Conservation (phyloP, 2,797 vertebrate genomes). For the Acanthopagrus latus region DNA sequence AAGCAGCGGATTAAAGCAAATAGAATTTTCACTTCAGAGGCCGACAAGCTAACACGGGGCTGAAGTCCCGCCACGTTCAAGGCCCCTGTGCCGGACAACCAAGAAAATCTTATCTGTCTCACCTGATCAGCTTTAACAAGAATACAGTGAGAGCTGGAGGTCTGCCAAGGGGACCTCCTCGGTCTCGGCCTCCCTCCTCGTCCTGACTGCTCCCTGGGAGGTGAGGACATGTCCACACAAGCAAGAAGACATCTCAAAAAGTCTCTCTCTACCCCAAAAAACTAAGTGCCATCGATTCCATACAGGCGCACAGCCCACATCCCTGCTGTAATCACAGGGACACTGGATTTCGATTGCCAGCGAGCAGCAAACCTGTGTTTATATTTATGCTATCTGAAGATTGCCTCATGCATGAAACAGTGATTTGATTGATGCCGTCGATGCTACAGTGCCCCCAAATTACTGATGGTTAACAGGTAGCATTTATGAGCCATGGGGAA, state of each 20-base stretch:
- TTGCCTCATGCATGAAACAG: neutral
- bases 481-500: conserved; percentile 1
- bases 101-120: conserved; percentile 36
- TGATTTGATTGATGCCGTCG: neutral
- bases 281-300: neutral
- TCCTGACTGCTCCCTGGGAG: conserved; percentile 7
- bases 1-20: conserved; percentile 33
- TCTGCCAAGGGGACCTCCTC: conserved; percentile 29
- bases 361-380: conserved; percentile 7
- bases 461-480: neutral
- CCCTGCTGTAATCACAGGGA: neutral
- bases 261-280: neutral
- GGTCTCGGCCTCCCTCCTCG: conserved; percentile 12
- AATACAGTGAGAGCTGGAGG: conserved; percentile 32
- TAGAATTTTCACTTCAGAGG: conserved; percentile 31
- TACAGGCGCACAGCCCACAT: neutral
- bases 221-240: conserved; percentile 22
- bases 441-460: neutral
- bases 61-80: neutral
- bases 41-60: conserved; percentile 2
- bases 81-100: conserved; percentile 20
- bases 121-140: conserved; percentile 53
- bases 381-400: neutral
- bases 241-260: neutral
- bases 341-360: neutral